Percentiles rank a stretch among this genome's conserved stretches.
Evolutionary conservation across 1,140 invertebrate species (phyloP).

Genomic region (Tetramorium simillimum): DNA sequence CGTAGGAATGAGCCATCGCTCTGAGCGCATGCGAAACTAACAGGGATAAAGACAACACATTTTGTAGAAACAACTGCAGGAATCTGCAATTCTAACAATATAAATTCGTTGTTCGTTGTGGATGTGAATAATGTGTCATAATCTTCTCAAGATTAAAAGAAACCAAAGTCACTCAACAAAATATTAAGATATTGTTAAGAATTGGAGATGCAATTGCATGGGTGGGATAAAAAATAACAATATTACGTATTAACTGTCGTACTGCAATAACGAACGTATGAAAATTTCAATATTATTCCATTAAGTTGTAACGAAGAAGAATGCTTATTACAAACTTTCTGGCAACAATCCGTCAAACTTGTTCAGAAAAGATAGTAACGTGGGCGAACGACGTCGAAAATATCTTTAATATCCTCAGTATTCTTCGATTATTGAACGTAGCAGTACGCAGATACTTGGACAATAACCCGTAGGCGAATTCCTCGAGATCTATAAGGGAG

Average conservation of each 20-base stretch:
- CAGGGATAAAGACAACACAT: background rate
- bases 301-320: constrained; percentile 4
- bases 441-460: constrained; percentile 67
- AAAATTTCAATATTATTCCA: background rate
- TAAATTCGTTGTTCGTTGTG: background rate
- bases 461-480: constrained; percentile 73
- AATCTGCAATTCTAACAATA: background rate
- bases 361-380: background rate
- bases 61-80: background rate
- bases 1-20: constrained; percentile 38
- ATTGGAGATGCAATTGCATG: background rate
- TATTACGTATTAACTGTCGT: background rate
- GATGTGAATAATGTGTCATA: background rate
- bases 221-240: background rate
- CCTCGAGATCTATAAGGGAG: constrained; percentile 48
- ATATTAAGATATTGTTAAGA: background rate
- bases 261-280: background rate
- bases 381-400: background rate
- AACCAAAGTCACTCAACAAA: background rate
- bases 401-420: constrained; percentile 46
- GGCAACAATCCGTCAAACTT: constrained; percentile 34
- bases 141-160: background rate
- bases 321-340: background rate
- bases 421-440: constrained; percentile 69
- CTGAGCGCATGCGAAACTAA: constrained; percentile 11